phyloP scores from a whole-genome alignment of 2,113 vertebrate genomes.

The Labeo rohita region DNA sequence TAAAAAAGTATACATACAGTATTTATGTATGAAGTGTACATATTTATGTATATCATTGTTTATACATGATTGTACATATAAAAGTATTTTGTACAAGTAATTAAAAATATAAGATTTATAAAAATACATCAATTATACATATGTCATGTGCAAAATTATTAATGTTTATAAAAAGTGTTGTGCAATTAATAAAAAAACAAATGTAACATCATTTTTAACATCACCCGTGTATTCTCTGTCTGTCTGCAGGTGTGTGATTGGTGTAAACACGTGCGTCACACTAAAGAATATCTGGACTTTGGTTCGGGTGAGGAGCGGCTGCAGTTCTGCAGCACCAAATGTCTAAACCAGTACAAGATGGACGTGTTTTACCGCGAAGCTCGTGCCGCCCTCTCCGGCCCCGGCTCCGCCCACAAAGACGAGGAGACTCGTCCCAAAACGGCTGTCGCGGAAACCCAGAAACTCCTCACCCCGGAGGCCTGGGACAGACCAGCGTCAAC shows the following conservation, averaged over 20 bases:
- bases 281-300: constrained; percentile 98
- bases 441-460: constrained; percentile 75
- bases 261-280: constrained; percentile 98
- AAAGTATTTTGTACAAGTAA: too few relatives aligned
- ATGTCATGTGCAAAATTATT: too few relatives aligned
- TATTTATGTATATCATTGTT: too few relatives aligned
- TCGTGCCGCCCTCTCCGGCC: constrained; percentile 88
- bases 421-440: constrained; percentile 85
- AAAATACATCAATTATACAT: too few relatives aligned
- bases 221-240: constrained; percentile 54
- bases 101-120: too few relatives aligned
- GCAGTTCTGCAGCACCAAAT: constrained; percentile 99
- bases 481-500: constrained; percentile 86
- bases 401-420: constrained; percentile 63
- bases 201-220: too few relatives aligned
- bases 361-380: constrained; percentile 99
- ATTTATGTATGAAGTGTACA: too few relatives aligned
- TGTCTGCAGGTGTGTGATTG: constrained; percentile 96
- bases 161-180: too few relatives aligned
- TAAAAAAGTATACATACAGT: too few relatives aligned
- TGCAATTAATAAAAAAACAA: too few relatives aligned
- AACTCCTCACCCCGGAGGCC: constrained; percentile 95
- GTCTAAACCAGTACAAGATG: constrained; percentile 99
- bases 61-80: too few relatives aligned
- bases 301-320: constrained; percentile 94